Conservation (phyloP, 2,113 vertebrate genomes). For the Chaetops frenatus region DNA sequence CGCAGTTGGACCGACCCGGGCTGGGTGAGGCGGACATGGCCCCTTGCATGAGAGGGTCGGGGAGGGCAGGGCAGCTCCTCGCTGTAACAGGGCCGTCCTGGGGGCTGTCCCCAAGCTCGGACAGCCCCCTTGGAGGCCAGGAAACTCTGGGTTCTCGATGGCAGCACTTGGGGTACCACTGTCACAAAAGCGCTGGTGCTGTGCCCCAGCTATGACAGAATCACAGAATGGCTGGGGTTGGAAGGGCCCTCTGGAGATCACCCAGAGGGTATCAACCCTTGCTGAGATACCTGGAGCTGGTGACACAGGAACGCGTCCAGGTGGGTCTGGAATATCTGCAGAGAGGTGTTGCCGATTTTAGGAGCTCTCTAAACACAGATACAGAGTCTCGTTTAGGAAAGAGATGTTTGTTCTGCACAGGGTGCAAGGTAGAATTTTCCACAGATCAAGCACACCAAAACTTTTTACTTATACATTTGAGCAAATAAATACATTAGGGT, state of each 20-base stretch:
- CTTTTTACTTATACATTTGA: neutral
- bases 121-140: neutral
- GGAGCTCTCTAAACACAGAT: neutral
- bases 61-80: neutral
- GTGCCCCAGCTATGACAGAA: accelerated
- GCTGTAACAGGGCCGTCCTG: neutral
- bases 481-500: neutral
- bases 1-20: accelerated
- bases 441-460: neutral
- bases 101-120: neutral
- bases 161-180: neutral
- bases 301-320: neutral
- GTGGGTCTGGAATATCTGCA: neutral
- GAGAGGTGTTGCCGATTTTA: neutral
- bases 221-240: accelerated
- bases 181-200: accelerated
- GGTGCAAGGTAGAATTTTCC: neutral
- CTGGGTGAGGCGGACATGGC: accelerated
- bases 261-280: neutral
- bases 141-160: accelerated
- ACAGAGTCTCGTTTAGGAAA: neutral
- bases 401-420: neutral
- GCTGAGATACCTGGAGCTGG: neutral
- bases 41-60: accelerated
- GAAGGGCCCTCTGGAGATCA: neutral